A percentile compares a stretch with the other conserved stretches of the same genome.
Conservation (phyloP, 2,113 vertebrate genomes). For the Pontoporia blainvillei region DNA sequence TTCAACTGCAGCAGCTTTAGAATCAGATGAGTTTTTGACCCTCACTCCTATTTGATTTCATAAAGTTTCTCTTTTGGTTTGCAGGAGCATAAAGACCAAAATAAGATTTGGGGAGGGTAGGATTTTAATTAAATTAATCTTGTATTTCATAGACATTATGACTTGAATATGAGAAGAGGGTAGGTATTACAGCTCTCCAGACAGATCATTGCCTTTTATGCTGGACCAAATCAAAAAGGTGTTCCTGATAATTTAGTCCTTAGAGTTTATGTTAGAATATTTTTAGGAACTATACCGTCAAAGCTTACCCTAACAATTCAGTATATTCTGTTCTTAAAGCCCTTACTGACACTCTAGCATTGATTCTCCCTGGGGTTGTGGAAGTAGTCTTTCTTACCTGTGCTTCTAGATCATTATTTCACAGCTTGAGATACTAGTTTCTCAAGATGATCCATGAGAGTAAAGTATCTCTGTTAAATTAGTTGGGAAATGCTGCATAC, state of each 20-base stretch:
- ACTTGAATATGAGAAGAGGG: background rate
- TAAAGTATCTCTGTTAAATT: background rate
- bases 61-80: constrained; percentile 2
- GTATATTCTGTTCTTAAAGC: background rate
- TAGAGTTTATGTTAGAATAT: background rate
- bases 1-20: background rate
- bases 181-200: background rate
- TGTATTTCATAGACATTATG: background rate
- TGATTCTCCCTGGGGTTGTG: background rate
- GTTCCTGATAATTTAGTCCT: background rate
- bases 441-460: background rate
- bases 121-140: background rate
- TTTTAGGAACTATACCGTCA: background rate
- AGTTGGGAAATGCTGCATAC: background rate
- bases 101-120: background rate
- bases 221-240: background rate
- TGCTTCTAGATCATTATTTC: background rate
- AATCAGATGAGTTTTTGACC: background rate
- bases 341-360: background rate
- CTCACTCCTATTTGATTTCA: background rate
- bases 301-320: background rate
- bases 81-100: background rate
- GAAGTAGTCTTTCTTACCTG: background rate
- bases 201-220: background rate
- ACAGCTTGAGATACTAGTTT: background rate